A percentile compares a stretch with the other conserved stretches of the same genome.
These are phyloP conservation scores for Epinephelus cyanopodus DNA, from an alignment of 2,113 vertebrate genomes.

Conservation along the genomic window DNA sequence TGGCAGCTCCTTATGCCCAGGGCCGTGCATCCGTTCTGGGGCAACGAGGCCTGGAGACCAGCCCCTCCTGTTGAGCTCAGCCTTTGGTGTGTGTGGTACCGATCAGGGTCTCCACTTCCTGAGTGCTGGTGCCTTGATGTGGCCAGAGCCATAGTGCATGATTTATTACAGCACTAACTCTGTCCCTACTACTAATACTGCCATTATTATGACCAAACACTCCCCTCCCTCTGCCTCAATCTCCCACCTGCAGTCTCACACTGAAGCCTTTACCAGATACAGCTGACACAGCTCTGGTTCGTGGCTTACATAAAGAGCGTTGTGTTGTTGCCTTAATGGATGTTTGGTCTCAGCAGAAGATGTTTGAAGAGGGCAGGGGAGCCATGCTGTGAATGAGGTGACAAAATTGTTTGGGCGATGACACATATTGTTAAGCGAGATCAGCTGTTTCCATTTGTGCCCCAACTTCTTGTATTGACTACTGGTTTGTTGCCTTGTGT, in stretches of 20 bases:
- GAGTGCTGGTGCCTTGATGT: constrained; percentile 78
- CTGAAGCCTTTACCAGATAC: constrained; percentile 55
- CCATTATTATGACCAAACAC: constrained; percentile 67
- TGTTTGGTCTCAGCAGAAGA: constrained; percentile 51
- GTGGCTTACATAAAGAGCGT: constrained; percentile 14
- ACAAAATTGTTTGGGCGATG: constrained; percentile 37
- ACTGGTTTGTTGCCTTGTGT: constrained; percentile 43
- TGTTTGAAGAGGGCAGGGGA: constrained; percentile 35
- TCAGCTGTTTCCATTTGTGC: constrained; percentile 44
- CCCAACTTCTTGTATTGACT: constrained; percentile 40
- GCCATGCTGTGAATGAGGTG: constrained; percentile 28
- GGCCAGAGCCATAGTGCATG: constrained; percentile 71
- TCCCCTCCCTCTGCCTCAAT: constrained; percentile 26
- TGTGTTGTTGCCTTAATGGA: constrained; percentile 38
- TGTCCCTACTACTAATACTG: constrained; percentile 63
- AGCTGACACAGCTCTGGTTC: constrained; percentile 60
- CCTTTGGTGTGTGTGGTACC: constrained; percentile 79
- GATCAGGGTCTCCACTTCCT: constrained; percentile 76
- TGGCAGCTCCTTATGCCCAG: constrained; percentile 73
- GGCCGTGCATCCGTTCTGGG: constrained; percentile 68
- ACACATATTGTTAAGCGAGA: constrained; percentile 38
- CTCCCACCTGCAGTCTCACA: constrained; percentile 59
- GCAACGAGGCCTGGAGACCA: constrained; percentile 72
- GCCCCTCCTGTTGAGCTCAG: constrained; percentile 74
- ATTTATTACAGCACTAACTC: constrained; percentile 76